Conservation (phyloP, 2,113 vertebrate species). For the Neofelis nebulosa region DNA sequence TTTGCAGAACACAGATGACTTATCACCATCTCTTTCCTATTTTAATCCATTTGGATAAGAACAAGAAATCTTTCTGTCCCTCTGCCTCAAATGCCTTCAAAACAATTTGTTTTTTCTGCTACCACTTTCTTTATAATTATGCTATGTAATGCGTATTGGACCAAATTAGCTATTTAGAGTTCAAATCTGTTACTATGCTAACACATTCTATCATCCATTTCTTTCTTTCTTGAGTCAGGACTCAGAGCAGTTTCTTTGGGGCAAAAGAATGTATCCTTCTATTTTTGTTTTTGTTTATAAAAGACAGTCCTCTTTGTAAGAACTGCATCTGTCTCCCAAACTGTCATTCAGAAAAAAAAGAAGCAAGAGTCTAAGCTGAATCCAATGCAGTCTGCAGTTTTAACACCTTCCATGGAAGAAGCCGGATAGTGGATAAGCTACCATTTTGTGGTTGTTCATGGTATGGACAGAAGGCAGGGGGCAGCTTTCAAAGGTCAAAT, state of each 20-base stretch:
- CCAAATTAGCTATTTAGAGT: not conserved
- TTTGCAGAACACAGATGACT: not conserved
- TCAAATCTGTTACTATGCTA: not conserved
- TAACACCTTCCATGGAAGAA: not conserved
- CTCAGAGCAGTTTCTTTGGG: not conserved
- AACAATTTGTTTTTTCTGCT: not conserved
- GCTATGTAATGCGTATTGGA: not conserved
- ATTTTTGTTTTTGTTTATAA: conserved; percentile 24
- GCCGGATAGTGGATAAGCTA: not conserved
- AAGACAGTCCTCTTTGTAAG: conserved; percentile 17
- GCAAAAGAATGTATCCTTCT: not conserved
- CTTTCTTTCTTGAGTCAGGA: not conserved
- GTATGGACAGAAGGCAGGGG: not conserved
- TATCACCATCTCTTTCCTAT: not conserved
- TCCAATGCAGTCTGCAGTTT: not conserved
- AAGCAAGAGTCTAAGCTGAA: not conserved
- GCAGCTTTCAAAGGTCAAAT: not conserved
- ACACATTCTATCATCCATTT: not conserved
- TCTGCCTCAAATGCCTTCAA: not conserved
- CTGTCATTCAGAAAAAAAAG: conserved; percentile 20
- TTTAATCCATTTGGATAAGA: not conserved
- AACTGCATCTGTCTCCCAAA: not conserved
- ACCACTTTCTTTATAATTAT: not conserved
- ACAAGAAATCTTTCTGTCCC: not conserved
- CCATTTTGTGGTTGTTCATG: not conserved